Evolutionary conservation across 2,888 invertebrate species (phyloP).

Genomic region (Agapostemon virescens): DNA sequence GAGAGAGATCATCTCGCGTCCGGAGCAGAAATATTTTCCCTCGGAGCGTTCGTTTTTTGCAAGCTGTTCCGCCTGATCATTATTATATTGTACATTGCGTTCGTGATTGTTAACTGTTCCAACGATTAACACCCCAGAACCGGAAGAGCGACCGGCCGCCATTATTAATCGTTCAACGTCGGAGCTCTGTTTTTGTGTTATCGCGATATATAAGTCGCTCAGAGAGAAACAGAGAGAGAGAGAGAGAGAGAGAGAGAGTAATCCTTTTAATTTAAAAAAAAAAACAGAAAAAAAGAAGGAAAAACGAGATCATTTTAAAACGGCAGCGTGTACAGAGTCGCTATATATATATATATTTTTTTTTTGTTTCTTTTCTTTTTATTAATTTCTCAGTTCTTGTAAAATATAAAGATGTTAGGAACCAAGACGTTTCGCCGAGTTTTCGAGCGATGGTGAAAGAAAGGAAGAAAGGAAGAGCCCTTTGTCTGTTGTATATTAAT

Average conservation of each 20-base stretch:
- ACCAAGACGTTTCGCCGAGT: neutral
- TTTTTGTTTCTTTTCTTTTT: neutral
- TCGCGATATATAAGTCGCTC: neutral
- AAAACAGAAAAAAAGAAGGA: too few relatives aligned
- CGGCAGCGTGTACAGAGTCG: neutral
- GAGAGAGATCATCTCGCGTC: slow-evolving; percentile 8
- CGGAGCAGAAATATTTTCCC: neutral
- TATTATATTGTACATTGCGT: slow-evolving; percentile 6
- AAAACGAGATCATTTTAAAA: neutral
- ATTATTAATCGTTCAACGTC: slow-evolving; percentile 7
- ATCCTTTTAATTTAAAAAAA: neutral
- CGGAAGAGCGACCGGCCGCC: neutral
- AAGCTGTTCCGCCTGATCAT: slow-evolving; percentile 7
- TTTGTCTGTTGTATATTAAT: slow-evolving; percentile 79
- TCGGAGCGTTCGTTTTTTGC: slow-evolving; percentile 5
- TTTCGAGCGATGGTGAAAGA: slow-evolving; percentile 39
- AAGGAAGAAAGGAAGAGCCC: slow-evolving; percentile 61
- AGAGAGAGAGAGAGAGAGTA: neutral
- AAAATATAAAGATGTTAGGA: neutral
- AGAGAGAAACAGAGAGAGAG: neutral
- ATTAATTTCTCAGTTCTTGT: slow-evolving; percentile 1
- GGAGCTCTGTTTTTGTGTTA: neutral
- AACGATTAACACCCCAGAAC: slow-evolving; percentile 1
- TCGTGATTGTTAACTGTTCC: slow-evolving; percentile 8
- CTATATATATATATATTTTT: too few relatives aligned